Evolutionary conservation across 1,140 invertebrate genomes (phyloP), one percentile per base, ranked within the genome.

Genomic region (Sminthurides bifidus): DNA sequence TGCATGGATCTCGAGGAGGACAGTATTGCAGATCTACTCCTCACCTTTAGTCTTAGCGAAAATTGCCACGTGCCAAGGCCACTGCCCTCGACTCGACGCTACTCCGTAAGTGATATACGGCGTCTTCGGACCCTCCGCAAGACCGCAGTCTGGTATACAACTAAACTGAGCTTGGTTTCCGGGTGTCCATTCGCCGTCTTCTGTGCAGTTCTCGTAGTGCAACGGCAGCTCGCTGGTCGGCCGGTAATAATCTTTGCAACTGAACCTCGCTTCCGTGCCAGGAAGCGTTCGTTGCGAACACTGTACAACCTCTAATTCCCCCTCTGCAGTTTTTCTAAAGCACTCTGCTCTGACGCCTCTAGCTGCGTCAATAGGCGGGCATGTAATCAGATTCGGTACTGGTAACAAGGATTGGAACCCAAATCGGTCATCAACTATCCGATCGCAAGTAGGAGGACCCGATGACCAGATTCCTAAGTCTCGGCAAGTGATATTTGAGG

Each of bases 21-120:
- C n/a, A n/a, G n/a, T n/a, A n/a, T n/a, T n/a, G n/a, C n/a, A n/a
- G n/a, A n/a, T n/a, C n/a, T n/a, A 23, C 5, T 27, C 29, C 52
- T 44, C 17, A 55, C 53, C 41, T 10, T 55, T 30, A n/a, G 52
- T 26, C 30, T 35, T 30, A 10, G 56, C 50, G 26, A 56, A 60
- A 19, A 60, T 56, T 15, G 54, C 59, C 3, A 60, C 59, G 50
- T 60, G 59, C 61, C 63, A 64, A 2, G 63, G 63, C 63, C 63
- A 64, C 35, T 64, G 59, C 31, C 59, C 63, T 15, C 56, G 23
- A 31, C 57, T 52, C 2, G 56, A 61, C 15, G 53, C 53, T 19
- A 53, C 10, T 3, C 63, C 63, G 46, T 59, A 59, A 1, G 57
- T 45, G 26, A 64, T 64, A 41, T 59, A 64, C 15, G 63, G 63